Percentiles rank a stretch among this genome's conserved stretches.
phyloP scores from a whole-genome alignment of 2,113 vertebrate genomes.

The Peucedramus taeniatus region DNA sequence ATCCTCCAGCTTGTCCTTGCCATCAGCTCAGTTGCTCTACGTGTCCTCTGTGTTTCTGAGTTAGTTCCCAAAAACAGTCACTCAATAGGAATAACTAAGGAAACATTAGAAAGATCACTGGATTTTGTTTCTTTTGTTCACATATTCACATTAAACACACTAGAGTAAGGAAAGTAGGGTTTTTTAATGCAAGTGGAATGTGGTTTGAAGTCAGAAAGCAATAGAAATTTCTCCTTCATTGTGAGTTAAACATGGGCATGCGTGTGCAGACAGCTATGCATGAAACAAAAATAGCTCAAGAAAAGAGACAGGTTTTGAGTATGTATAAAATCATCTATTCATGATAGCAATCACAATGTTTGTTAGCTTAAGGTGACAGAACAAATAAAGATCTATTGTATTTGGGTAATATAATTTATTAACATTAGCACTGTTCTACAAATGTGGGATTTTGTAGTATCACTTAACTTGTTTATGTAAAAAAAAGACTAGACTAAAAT shows the following conservation, averaged over 20 bases:
- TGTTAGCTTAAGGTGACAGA: neutral
- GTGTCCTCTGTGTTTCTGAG: neutral
- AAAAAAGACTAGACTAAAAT: neutral
- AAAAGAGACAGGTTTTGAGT: neutral
- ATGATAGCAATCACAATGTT: neutral
- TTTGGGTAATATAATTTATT: neutral
- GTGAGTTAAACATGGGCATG: neutral
- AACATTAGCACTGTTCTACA: neutral
- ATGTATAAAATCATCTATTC: neutral
- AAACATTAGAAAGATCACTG: neutral
- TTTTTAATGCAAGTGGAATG: neutral
- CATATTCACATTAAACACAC: neutral
- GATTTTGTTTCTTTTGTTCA: neutral
- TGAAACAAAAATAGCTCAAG: neutral
- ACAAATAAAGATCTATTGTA: neutral
- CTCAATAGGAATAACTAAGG: neutral
- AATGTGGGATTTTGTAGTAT: neutral
- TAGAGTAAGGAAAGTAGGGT: neutral
- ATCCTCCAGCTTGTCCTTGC: neutral
- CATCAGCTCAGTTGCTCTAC: neutral
- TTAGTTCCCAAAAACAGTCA: neutral
- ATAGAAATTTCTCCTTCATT: neutral
- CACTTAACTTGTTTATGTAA: neutral
- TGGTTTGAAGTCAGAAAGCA: neutral
- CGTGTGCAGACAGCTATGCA: fast-evolving